phyloP scores from a whole-genome alignment of 2,797 vertebrate species.

The Dryobates pubescens region DNA sequence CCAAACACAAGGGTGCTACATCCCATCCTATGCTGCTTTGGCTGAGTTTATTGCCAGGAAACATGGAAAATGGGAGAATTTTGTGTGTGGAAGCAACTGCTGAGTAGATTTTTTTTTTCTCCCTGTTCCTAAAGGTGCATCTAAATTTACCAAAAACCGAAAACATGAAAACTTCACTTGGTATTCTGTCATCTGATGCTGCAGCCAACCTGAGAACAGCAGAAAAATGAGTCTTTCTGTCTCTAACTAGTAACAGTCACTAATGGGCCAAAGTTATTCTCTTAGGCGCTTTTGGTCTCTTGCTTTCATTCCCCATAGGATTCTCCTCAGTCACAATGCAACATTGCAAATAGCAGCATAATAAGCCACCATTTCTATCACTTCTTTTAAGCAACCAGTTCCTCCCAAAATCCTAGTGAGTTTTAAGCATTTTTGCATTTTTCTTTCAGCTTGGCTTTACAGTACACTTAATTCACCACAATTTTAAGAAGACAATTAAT shows the following conservation, averaged over 20 bases:
- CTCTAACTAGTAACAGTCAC: not conserved
- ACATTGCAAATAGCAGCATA: constrained; percentile 17
- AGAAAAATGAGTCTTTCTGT: not conserved
- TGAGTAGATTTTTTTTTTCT: not conserved
- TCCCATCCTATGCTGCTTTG: not conserved
- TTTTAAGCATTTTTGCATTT: not conserved
- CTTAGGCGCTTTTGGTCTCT: not conserved
- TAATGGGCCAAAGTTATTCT: not conserved
- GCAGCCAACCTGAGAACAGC: not conserved
- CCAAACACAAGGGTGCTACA: not conserved
- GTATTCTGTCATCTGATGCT: not conserved
- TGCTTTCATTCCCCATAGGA: not conserved
- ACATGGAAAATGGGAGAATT: not conserved
- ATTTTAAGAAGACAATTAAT: not conserved
- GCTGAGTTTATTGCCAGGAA: not conserved
- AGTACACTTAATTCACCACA: not conserved
- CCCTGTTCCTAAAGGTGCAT: not conserved
- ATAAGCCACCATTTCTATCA: not conserved
- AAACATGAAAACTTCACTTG: not conserved
- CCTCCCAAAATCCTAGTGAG: not conserved
- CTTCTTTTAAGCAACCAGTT: not conserved
- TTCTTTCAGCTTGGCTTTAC: not conserved
- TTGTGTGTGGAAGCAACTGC: not conserved
- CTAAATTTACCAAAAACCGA: not conserved
- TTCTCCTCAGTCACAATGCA: constrained; percentile 4